Base-by-base conservation (phyloP, 2,113 vertebrate genomes). In the Mirounga angustirostris region DNA sequence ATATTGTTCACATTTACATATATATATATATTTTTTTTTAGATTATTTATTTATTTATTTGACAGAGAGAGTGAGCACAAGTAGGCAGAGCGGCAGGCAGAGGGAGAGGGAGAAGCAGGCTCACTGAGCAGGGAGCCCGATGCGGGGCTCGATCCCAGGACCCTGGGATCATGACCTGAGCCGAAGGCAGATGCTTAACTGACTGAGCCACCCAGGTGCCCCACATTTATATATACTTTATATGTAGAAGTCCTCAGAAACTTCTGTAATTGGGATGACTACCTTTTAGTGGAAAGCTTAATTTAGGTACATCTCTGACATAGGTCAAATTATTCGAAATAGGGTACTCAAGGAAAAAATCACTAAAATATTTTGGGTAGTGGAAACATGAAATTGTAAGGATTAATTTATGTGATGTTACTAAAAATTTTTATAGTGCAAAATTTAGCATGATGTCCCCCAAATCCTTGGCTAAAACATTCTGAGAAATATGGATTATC, bases 271-370 rank as follows among this genome's bases (percentile, higher is more conserved):
- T 84, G 3, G 12, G 82, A 78, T 54, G 30, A 91, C 69, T 86
- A n/a, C 1, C 7, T 93, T 82, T 73, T n/a, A 65, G 13, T 61
- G 36, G 43, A 87, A 91, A 87, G 24, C 8, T 83, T 61, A 89
- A 89, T 71, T 95, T 61, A 28, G 21, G 16, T 52, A 5, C 6
- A 36, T 82, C 78, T 50, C 22, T 91, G 58, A 69, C 16, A 90
- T 50, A 96, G 22, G 56, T 80, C 33, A 97, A 85, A 94, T 89
- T 93, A 74, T 67, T 94, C 81, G 18, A 95, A 73, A 16, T 82
- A 79, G 54, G 28, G 28, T 80, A 59, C 11, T 74, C 3, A 52
- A 36, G 30, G 18, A 67, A 95, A 95, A 88, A 89, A 54, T 61
- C 26, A 69, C 8, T 81, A 76, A 92, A 81, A 71, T 58, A n/a